Conservation (phyloP, 2,113 vertebrate genomes). For the Elgaria multicarinata region DNA sequence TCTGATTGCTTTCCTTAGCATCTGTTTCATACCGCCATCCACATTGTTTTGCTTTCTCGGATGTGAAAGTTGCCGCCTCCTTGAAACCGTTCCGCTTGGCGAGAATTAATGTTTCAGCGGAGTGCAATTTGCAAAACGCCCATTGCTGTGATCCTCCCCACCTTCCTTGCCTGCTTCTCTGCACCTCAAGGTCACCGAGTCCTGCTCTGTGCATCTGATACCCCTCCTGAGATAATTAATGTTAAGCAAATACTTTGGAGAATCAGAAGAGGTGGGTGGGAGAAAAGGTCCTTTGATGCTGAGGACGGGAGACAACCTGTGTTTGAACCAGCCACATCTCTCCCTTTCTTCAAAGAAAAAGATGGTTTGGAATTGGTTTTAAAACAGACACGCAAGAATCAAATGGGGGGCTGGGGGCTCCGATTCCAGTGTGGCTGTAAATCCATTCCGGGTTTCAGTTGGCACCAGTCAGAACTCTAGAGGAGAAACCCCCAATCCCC, state of each 20-base stretch:
- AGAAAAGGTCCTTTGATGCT: neutral
- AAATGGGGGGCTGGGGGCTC: no score
- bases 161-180: neutral
- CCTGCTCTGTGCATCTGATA: neutral
- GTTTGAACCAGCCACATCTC: neutral
- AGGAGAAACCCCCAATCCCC: no score
- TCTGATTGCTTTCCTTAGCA: no score
- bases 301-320: neutral
- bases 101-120: neutral
- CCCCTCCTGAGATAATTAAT: neutral
- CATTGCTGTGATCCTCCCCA: neutral
- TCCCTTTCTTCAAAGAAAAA: neutral
- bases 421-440: no score
- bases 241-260: neutral
- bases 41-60: no score
- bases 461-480: no score
- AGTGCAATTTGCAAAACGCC: neutral
- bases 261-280: neutral
- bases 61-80: no score
- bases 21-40: no score
- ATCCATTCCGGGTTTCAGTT: no score
- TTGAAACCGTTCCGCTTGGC: neutral
- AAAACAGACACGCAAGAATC: constrained; percentile 19
- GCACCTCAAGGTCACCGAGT: neutral
- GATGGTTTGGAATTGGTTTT: neutral